Conservation (phyloP, 2,888 invertebrate genomes). For the Aquatica leii region DNA sequence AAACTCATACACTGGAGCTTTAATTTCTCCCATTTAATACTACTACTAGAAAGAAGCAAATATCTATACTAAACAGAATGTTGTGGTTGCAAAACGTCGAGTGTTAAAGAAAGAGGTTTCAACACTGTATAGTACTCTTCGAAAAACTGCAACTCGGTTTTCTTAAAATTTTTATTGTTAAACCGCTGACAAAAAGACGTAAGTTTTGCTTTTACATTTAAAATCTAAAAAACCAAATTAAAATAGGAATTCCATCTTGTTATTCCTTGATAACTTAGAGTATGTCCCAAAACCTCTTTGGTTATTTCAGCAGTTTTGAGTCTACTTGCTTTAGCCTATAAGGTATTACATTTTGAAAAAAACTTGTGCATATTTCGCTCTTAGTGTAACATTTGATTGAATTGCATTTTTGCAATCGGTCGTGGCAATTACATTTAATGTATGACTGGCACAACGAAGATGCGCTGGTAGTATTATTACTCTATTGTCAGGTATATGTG, state of each 20-base stretch:
- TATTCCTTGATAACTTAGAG: not conserved
- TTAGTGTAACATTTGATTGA: not conserved
- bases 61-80: not conserved
- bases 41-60: not conserved
- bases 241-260: too few species aligned
- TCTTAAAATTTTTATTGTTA: not conserved
- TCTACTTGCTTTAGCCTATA: not conserved
- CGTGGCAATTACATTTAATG: not conserved
- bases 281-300: conserved; percentile 2
- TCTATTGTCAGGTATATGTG: not conserved
- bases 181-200: not conserved
- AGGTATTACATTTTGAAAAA: conserved; percentile 3
- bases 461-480: not conserved
- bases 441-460: not conserved
- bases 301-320: not conserved
- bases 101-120: not conserved
- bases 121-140: not conserved
- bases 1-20: not conserved
- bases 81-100: not conserved
- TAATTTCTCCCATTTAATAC: not conserved
- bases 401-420: conserved; percentile 1
- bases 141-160: not conserved
- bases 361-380: not conserved
- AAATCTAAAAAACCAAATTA: too few species aligned
- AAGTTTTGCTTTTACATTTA: not conserved